Evolutionary conservation across 2,888 invertebrate genomes (phyloP).

Genomic region (Oligia latruncula): DNA sequence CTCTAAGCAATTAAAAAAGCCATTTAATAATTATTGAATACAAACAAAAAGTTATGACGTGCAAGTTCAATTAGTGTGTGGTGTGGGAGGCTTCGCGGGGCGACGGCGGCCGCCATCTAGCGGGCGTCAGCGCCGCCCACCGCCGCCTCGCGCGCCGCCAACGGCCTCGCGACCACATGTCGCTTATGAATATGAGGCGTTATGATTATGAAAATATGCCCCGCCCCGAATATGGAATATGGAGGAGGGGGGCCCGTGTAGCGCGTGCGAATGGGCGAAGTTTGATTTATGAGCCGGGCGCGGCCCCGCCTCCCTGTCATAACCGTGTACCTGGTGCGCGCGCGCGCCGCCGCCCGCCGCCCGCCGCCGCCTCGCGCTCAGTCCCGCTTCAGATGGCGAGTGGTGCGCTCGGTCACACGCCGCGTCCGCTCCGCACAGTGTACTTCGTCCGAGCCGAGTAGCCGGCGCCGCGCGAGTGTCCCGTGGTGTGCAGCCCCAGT

Average conservation of each 20-base stretch:
- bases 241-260: slow-evolving; percentile 91
- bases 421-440: slow-evolving; percentile 77
- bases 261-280: slow-evolving; percentile 92
- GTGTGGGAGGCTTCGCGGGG: slow-evolving; percentile 89
- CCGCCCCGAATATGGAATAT: slow-evolving; percentile 91
- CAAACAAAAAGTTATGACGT: slow-evolving; percentile 87
- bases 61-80: slow-evolving; percentile 87
- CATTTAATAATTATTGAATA: slow-evolving; percentile 74
- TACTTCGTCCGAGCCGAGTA: slow-evolving; percentile 79
- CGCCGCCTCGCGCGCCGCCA: slow-evolving; percentile 75
- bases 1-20: slow-evolving; percentile 66
- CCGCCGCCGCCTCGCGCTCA: slow-evolving; percentile 86
- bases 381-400: slow-evolving; percentile 90
- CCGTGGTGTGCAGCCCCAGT: slow-evolving; percentile 68
- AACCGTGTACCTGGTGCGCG: slow-evolving; percentile 92
- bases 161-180: slow-evolving; percentile 80
- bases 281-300: slow-evolving; percentile 92
- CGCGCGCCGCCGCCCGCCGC: slow-evolving; percentile 87
- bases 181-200: slow-evolving; percentile 91
- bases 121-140: slow-evolving; percentile 86
- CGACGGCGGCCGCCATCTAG: slow-evolving; percentile 87
- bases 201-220: slow-evolving; percentile 91
- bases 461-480: slow-evolving; percentile 78
- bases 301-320: slow-evolving; percentile 93
- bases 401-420: slow-evolving; percentile 84